A percentile compares a stretch with the other conserved stretches of the same genome.
phyloP scores from a whole-genome alignment of 2,888 invertebrate genomes.

The Mesochorus sp. region DNA sequence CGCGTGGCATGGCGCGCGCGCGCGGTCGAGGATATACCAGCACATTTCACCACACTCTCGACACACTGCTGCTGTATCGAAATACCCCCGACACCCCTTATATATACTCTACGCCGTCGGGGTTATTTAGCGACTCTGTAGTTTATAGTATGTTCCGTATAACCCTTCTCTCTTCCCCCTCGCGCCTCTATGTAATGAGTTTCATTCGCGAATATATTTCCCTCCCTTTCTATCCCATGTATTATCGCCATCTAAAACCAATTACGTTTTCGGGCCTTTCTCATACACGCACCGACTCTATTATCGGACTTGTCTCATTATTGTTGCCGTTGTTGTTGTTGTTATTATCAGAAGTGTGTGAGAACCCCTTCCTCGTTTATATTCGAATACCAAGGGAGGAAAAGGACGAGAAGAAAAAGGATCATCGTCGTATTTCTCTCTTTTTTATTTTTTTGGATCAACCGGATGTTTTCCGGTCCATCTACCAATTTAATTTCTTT shows the following conservation, averaged over 20 bases:
- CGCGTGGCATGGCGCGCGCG: constrained; percentile 34
- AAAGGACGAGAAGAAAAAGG: no score
- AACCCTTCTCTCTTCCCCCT: background rate
- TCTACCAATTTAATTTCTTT: no score
- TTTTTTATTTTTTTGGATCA: background rate
- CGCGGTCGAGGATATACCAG: constrained; percentile 17
- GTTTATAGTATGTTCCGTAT: background rate
- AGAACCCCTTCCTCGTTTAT: background rate
- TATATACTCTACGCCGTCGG: no score
- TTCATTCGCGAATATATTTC: constrained; percentile 28
- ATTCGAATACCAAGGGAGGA: no score
- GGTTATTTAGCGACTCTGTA: constrained; percentile 29
- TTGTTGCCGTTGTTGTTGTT: background rate
- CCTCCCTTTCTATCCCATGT: background rate
- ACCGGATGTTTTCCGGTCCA: background rate
- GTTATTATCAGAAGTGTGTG: background rate
- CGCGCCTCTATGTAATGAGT: constrained; percentile 50
- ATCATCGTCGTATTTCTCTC: background rate
- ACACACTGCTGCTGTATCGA: background rate
- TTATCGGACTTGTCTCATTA: constrained; percentile 36
- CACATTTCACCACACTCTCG: constrained; percentile 36
- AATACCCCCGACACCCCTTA: constrained; percentile 37
- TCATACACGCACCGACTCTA: constrained; percentile 7
- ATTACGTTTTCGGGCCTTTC: constrained; percentile 44
- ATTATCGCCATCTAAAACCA: constrained; percentile 41